These are phyloP conservation scores for Ciconia stormi DNA, from an alignment of 2,113 vertebrate species.

Conservation along the genomic window DNA sequence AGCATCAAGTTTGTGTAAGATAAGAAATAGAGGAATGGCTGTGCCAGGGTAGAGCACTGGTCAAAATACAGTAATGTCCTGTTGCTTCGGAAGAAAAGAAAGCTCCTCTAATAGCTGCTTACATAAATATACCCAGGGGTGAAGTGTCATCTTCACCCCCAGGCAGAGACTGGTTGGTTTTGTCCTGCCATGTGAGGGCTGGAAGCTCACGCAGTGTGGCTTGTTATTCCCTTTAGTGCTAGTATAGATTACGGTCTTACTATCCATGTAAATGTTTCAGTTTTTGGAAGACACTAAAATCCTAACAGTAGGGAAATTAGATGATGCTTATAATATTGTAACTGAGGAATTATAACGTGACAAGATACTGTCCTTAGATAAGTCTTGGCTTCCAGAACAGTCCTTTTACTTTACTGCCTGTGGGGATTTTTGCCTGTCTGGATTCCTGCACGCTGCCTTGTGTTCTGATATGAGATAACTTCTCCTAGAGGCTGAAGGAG, in stretches of 20 bases:
- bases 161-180: neutral
- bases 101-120: neutral
- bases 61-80: neutral
- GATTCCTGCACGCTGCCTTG: accelerated
- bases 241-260: neutral
- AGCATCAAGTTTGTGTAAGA: neutral
- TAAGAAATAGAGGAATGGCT: neutral
- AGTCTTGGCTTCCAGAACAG: neutral
- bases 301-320: neutral
- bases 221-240: neutral
- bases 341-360: neutral
- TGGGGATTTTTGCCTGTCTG: neutral
- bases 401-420: neutral
- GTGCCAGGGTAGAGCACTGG: neutral
- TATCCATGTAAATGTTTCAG: neutral
- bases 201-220: neutral
- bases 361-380: neutral
- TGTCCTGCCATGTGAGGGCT: neutral
- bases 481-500: neutral
- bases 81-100: neutral
- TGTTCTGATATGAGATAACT: neutral
- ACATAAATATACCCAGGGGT: neutral
- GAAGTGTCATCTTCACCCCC: neutral
- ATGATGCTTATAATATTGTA: neutral
- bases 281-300: neutral